Conservation (phyloP, 2,797 vertebrate genomes). For the Gephyroberyx darwinii region DNA sequence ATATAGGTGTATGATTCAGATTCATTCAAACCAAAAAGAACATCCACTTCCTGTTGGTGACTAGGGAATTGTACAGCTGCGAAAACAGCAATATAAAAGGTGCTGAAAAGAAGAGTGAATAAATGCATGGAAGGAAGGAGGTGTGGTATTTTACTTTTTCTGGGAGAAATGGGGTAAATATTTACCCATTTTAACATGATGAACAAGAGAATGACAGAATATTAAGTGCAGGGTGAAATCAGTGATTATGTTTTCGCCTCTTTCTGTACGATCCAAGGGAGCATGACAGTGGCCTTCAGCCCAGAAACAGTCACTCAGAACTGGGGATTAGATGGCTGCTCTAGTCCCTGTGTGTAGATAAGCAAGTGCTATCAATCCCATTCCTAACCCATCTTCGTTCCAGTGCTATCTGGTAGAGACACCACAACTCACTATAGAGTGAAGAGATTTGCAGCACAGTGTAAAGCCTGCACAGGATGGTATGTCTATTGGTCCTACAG, state of each 20-base stretch:
- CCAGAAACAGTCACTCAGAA: slow-evolving; percentile 45
- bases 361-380: slow-evolving; percentile 37
- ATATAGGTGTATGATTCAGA: background rate
- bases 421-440: background rate
- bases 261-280: slow-evolving; percentile 24
- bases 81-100: too few relatives aligned
- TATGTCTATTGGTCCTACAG: background rate
- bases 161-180: too few relatives aligned
- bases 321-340: slow-evolving; percentile 52
- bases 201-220: slow-evolving; percentile 7
- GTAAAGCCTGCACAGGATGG: slow-evolving; percentile 7
- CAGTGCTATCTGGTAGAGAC: slow-evolving; percentile 22
- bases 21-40: too few relatives aligned
- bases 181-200: too few relatives aligned
- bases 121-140: too few relatives aligned
- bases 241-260: slow-evolving; percentile 28
- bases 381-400: slow-evolving; percentile 26
- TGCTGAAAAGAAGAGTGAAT: too few relatives aligned
- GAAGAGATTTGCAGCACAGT: background rate
- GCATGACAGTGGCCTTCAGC: slow-evolving; percentile 47
- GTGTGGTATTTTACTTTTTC: too few relatives aligned
- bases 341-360: slow-evolving; percentile 47
- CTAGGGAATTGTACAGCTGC: too few relatives aligned
- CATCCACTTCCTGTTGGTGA: too few relatives aligned
- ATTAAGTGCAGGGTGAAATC: slow-evolving; percentile 22